Evolutionary conservation across 1,140 invertebrate genomes (phyloP).

Genomic region (Cherax destructor): DNA sequence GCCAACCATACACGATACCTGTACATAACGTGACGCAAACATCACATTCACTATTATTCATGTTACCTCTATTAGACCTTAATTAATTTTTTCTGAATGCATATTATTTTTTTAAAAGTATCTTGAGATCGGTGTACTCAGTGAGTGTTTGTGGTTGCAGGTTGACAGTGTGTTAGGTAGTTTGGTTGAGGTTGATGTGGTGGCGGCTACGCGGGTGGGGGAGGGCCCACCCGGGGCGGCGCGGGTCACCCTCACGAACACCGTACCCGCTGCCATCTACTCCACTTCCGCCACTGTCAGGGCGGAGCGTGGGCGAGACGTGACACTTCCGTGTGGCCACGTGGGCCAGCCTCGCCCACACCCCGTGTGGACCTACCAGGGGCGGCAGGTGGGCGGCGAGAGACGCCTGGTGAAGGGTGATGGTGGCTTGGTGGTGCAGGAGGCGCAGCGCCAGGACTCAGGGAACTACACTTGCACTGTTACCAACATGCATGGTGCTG

Average conservation of each 20-base stretch:
- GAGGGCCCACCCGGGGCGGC: conserved; percentile 72
- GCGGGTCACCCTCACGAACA: conserved; percentile 67
- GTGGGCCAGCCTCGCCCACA: conserved; percentile 82
- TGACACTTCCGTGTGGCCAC: conserved; percentile 86
- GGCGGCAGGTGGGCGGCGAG: conserved; percentile 48
- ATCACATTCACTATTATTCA: too few species aligned
- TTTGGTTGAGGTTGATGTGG: conserved; percentile 74
- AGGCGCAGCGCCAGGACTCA: conserved; percentile 74
- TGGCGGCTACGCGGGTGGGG: conserved; percentile 73
- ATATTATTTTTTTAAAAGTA: too few species aligned
- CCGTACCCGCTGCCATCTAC: conserved; percentile 77
- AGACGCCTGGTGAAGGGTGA: conserved; percentile 73
- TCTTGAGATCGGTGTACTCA: too few species aligned
- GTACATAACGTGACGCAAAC: too few species aligned
- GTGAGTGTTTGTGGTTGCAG: conserved; percentile 19
- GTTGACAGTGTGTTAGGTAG: conserved; percentile 66
- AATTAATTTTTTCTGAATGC: too few species aligned
- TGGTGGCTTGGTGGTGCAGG: conserved; percentile 75
- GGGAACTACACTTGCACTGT: conserved; percentile 77
- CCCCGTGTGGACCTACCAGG: conserved; percentile 80
- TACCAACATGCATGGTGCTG: conserved; percentile 75
- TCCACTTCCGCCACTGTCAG: conserved; percentile 82
- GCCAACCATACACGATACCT: too few species aligned
- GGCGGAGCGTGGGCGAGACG: conserved; percentile 89
- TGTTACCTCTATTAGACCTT: too few species aligned